A percentile compares a stretch with the other conserved stretches of the same genome.
These are phyloP conservation scores for Lasiommata megera DNA, from an alignment of 2,888 invertebrate genomes.

Conservation along the genomic window DNA sequence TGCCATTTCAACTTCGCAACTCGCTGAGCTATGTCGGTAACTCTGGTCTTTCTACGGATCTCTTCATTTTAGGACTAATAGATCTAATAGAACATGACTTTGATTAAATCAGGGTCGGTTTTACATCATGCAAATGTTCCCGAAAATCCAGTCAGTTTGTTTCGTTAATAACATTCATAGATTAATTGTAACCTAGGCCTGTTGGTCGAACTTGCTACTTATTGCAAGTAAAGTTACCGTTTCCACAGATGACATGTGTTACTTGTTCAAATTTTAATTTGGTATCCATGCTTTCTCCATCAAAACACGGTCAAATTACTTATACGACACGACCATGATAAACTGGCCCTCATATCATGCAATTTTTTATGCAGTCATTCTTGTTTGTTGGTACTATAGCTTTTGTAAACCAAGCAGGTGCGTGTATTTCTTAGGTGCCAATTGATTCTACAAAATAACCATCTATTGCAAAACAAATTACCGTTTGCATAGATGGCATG, in stretches of 20 bases:
- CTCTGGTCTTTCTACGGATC: too few species aligned
- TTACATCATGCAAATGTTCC: too few species aligned
- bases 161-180: too few species aligned
- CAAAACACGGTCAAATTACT: slow-evolving; percentile 10
- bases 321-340: neutral
- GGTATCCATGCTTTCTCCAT: slow-evolving; percentile 26
- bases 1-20: too few species aligned
- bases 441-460: neutral
- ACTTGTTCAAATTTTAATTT: slow-evolving; percentile 24
- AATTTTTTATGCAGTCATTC: neutral
- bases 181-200: too few species aligned
- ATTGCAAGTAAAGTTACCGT: slow-evolving; percentile 35
- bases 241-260: slow-evolving; percentile 31
- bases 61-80: too few species aligned
- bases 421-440: neutral
- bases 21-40: too few species aligned
- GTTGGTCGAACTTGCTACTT: too few species aligned
- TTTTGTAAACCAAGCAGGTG: neutral
- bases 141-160: too few species aligned
- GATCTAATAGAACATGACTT: too few species aligned
- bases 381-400: neutral
- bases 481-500: neutral
- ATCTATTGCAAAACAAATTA: neutral
- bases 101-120: too few species aligned
- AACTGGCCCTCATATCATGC: neutral